Conservation (phyloP, 2,113 vertebrate species). For the Callospermophilus lateralis region DNA sequence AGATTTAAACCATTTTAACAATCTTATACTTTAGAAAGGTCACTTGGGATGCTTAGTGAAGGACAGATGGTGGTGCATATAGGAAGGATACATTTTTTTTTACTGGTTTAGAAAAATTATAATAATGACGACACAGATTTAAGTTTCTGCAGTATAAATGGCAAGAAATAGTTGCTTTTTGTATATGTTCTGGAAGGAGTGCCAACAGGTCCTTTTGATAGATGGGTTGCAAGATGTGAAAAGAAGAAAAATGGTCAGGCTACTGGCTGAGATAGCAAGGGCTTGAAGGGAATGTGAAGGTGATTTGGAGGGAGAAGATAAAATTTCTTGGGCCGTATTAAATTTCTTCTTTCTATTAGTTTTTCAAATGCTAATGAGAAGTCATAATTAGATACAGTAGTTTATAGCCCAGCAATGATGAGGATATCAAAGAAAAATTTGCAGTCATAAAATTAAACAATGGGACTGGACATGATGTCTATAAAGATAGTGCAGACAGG, state of each 20-base stretch:
- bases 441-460: neutral
- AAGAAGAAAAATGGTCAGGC: neutral
- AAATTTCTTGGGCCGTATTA: neutral
- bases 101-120: neutral
- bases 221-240: neutral
- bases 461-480: neutral
- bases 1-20: neutral
- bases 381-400: neutral
- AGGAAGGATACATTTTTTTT: neutral
- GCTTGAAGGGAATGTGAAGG: neutral
- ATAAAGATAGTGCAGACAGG: neutral
- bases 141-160: neutral
- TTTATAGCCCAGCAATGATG: neutral
- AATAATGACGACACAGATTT: neutral
- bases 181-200: neutral
- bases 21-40: neutral
- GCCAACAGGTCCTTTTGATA: neutral
- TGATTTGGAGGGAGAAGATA: neutral
- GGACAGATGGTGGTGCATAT: neutral
- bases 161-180: neutral
- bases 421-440: neutral
- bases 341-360: neutral
- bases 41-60: neutral
- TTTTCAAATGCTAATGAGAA: conserved; percentile 9
- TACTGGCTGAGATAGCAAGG: neutral